Conservation (phyloP, 2,797 vertebrate species). For the Lacerta agilis region DNA sequence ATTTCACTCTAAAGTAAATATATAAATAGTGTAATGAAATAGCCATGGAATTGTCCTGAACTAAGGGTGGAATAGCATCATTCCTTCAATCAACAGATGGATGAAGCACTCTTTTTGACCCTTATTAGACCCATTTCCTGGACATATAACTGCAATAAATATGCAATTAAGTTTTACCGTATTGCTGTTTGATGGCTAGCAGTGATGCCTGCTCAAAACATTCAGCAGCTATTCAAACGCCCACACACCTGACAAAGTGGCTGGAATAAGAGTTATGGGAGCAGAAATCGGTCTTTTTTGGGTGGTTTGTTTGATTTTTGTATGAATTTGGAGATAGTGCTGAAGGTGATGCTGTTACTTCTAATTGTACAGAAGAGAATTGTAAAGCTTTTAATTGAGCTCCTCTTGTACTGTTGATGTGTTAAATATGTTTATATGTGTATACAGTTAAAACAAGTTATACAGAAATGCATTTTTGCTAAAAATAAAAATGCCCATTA, state of each 20-base stretch:
- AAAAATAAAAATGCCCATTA: not conserved
- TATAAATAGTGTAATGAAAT: conserved; percentile 38
- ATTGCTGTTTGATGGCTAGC: conserved; percentile 30
- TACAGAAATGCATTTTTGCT: not conserved
- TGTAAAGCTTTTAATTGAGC: not conserved
- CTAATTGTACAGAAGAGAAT: conserved; percentile 7
- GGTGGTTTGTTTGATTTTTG: not conserved
- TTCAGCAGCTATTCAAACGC: conserved; percentile 14
- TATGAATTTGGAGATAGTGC: not conserved
- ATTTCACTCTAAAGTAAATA: conserved; percentile 55
- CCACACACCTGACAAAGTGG: conserved; percentile 14
- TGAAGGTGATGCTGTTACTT: not conserved
- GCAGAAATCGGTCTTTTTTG: not conserved
- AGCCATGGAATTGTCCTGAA: not conserved
- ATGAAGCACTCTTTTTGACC: not conserved
- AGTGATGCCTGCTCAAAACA: conserved; percentile 40
- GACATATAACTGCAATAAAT: not conserved
- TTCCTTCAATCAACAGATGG: not conserved
- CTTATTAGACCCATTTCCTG: not conserved
- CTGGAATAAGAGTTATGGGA: not conserved
- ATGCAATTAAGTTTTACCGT: conserved; percentile 5
- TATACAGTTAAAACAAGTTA: not conserved
- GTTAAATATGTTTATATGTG: not conserved
- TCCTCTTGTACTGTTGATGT: not conserved
- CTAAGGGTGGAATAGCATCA: conserved; percentile 35